Base-by-base conservation (phyloP, 2,888 invertebrate species). In the Eilema sororculum region DNA sequence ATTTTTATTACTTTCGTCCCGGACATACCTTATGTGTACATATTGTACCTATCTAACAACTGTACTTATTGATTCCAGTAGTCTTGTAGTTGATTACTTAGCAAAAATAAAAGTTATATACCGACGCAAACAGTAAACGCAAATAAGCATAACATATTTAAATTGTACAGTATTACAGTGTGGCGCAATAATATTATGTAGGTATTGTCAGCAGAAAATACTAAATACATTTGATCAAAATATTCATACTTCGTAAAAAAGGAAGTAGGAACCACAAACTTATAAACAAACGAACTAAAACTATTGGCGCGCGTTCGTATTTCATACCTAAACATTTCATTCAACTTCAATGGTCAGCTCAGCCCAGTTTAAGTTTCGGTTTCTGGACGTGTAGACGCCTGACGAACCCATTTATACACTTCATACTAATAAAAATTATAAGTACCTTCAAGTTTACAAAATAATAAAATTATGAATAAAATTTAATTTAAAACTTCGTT, bases 211-310 rank as follows among this genome's bases (percentile, higher is more conserved):
- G 41, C 41, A 41, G 13, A 41, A 41, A 41, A 41, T 41, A 41
- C 5, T 46, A 5, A 46, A 46, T 20, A 5, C 20, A 0, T 9
- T 52, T 52, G n/a, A 3, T 0, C 52, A 52, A 8, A n/a, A 1
- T 16, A n/a, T 52, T 52, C 52, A 52, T 52, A 52, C n/a, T n/a
- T 52, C 52, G 52, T 46, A 46, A 46, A 33, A n/a, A 52, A 52
- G 52, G 52, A 52, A 52, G 9, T 52, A 6, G 20, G 52, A 52
- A 52, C 52, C n/a, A 52, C n/a, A 52, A 52, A 52, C n/a, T n/a
- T 52, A n/a, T 9, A 46, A 20, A n/a, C n/a, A 52, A 16, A 5
- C 16, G 41, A 41, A 41, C 16, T 13, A 16, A 20, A 20, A n/a
- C 52, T n/a, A n/a, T 6, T 5, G 46, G 46, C 46, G 52, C 52